Conservation (phyloP, 2,113 vertebrate genomes). For the Crotalus horridus region DNA sequence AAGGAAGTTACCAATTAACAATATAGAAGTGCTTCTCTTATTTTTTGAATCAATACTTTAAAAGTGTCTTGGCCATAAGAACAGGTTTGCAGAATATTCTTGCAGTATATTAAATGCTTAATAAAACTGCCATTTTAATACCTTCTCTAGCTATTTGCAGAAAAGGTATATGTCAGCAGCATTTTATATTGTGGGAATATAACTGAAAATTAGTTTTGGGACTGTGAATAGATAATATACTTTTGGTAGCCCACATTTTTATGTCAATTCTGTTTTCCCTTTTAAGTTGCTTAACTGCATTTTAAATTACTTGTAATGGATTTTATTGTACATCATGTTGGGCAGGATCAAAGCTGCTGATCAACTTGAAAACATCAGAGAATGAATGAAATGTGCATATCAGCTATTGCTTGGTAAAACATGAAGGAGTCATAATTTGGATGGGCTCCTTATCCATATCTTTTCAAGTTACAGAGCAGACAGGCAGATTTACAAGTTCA, state of each 20-base stretch:
- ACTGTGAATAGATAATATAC: neutral
- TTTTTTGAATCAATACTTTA: neutral
- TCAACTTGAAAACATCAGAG: neutral
- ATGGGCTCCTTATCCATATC: neutral
- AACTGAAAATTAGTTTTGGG: neutral
- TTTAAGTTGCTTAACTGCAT: neutral
- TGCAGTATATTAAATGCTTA: neutral
- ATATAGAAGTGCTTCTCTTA: neutral
- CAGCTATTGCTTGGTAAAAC: neutral
- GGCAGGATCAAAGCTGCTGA: neutral
- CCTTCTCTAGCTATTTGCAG: neutral
- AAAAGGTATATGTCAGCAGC: neutral
- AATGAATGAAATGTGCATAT: constrained; percentile 1
- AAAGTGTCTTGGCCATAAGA: neutral
- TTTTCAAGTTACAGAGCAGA: constrained; percentile 3
- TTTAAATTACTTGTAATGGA: neutral
- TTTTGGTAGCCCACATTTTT: neutral
- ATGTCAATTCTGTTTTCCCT: neutral
- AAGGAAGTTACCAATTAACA: neutral
- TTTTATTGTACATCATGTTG: neutral
- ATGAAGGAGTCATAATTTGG: neutral
- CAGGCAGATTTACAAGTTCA: neutral
- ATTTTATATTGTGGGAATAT: neutral
- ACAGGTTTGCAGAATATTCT: neutral
- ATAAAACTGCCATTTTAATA: neutral